Evolutionary conservation across 2,113 vertebrate species (phyloP), one percentile per base, ranked within the genome.

Genomic region (Dendropsophus ebraccatus): DNA sequence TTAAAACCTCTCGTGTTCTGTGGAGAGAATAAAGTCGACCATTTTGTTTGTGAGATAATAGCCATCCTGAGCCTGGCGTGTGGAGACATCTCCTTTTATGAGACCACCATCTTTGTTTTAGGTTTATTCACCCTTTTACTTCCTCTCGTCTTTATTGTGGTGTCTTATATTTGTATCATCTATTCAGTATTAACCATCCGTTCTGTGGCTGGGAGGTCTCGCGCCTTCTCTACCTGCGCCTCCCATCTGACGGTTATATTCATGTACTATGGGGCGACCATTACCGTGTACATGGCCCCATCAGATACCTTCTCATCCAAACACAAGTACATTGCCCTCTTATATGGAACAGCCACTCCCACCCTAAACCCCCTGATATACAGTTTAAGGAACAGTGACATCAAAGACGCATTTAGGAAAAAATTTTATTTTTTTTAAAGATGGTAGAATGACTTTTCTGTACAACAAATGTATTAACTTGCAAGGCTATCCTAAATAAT

Each of bases 31-130:
- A 35, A 17, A 11, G 75, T 89, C 28, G 81, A 88, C 12, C 87
- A 89, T 41, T 88, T 88, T 50, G 83, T 35, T 19, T 88, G 89
- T 0, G 86, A 88, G 35, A 30, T 87, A 0, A 74, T 80, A 12
- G 30, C 81, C 0, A 19, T 88, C 32, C 21, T 87, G 6, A 79
- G 10, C 1, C 69, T 88, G 2, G 86, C 86, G 13, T 90, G 88
- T 76, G 87, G 86, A 0, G 7, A 81, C 23, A 69, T 74, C 1
- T 14, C 28, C 75, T n/a, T 45, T 47, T 74, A 73, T 0, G 17
- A 87, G 49, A 74, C 6, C 13, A n/a, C 81, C 0, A 1, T 83
- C 19, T 41, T 81, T 47, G 16, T 16, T 1, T 21, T 86, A 0
- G 0, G 54, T 12, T 62, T 75, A 23, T 6, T 81, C 0, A 69